Conservation (phyloP, 1,140 invertebrate species). For the Pseudomyrmex dendroicus region DNA sequence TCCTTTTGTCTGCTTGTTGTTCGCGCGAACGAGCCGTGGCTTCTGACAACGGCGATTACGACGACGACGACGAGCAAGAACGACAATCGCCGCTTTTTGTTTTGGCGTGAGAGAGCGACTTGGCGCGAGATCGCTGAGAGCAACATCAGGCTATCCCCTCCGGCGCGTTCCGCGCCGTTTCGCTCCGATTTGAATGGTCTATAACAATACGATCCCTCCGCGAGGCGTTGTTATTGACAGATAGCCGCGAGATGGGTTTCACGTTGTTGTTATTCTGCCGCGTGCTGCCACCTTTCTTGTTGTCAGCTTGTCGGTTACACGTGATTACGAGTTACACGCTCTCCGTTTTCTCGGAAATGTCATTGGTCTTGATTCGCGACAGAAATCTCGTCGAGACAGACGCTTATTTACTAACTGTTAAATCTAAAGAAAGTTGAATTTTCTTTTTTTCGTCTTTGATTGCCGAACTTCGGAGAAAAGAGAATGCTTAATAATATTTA, state of each 20-base stretch:
- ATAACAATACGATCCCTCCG: conserved; percentile 6
- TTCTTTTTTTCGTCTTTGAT: background rate
- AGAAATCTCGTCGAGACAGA: no score
- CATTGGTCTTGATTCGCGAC: background rate
- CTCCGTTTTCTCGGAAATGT: conserved; percentile 28
- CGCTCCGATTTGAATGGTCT: conserved; percentile 8
- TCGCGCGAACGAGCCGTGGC: background rate
- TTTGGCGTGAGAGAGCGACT: conserved; percentile 40
- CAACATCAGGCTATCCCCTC: background rate
- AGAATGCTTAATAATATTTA: no score
- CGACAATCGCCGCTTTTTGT: conserved; percentile 19
- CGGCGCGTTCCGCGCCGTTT: conserved; percentile 1
- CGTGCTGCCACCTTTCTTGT: conserved; percentile 73
- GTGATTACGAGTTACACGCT: conserved; percentile 72
- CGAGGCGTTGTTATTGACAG: conserved; percentile 69
- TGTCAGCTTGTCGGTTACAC: conserved; percentile 70
- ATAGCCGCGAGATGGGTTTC: conserved; percentile 60
- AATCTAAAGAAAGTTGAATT: background rate
- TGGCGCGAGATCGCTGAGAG: conserved; percentile 35
- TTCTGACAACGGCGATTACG: background rate
- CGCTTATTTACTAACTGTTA: no score
- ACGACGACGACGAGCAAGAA: background rate
- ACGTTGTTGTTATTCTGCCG: conserved; percentile 72
- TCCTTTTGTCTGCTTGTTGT: background rate
- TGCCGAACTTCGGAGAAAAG: no score